These are phyloP conservation scores for Drosophila kurseongensis DNA, from an alignment of 1,140 invertebrate genomes.

Conservation along the genomic window DNA sequence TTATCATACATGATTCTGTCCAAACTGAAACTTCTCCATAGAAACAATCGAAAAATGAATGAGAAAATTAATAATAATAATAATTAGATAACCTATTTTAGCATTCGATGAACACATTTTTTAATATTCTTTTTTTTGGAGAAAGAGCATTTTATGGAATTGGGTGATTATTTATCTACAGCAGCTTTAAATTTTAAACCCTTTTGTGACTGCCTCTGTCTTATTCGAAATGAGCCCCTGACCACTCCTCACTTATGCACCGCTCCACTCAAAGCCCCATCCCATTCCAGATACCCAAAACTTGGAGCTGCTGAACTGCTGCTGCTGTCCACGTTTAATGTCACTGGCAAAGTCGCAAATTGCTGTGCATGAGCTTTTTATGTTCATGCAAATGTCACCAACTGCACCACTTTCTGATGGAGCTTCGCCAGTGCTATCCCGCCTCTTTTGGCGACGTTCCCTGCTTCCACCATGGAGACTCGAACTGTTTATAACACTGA, in stretches of 20 bases:
- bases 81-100: too few relatives aligned
- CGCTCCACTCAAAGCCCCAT: background rate
- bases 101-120: too few relatives aligned
- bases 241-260: constrained; percentile 5
- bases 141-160: too few relatives aligned
- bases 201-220: constrained; percentile 7
- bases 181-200: background rate
- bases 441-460: constrained; percentile 12
- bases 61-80: too few relatives aligned
- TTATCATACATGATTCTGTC: too few relatives aligned
- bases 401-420: constrained; percentile 67
- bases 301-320: constrained; percentile 35
- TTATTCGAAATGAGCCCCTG: constrained; percentile 17
- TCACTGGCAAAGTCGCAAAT: constrained; percentile 83
- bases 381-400: constrained; percentile 83
- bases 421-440: constrained; percentile 38
- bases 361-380: constrained; percentile 83
- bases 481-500: constrained; percentile 33
- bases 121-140: too few relatives aligned
- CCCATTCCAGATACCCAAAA: constrained; percentile 17
- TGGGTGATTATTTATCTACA: background rate
- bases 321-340: constrained; percentile 78
- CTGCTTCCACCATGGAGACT: constrained; percentile 32
- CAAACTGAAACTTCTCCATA: too few relatives aligned
- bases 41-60: too few relatives aligned